Percentiles rank a stretch among this genome's conserved stretches.
phyloP scores from a whole-genome alignment of 2,113 vertebrate genomes.

The Synodontis membranacea region DNA sequence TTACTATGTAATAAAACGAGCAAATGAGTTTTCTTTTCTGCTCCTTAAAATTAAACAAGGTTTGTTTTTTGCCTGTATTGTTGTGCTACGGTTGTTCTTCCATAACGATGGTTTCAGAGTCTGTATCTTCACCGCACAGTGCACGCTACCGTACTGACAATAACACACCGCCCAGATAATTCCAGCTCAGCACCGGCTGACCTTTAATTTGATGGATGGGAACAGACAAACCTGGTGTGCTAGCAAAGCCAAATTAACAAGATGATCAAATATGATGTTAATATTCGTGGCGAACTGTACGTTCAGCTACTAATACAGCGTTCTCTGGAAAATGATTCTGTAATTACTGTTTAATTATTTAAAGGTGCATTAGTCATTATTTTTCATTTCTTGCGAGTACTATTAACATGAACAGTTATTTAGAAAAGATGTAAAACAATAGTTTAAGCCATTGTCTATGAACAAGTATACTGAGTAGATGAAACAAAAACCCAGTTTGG shows the following conservation, averaged over 20 bases:
- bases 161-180: not conserved
- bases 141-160: not conserved
- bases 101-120: not conserved
- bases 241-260: not conserved
- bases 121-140: not conserved
- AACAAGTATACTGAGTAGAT: not conserved
- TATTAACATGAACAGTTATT: not conserved
- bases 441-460: not conserved
- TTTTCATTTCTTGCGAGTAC: not conserved
- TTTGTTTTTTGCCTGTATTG: constrained; percentile 48
- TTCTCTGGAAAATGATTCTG: not conserved
- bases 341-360: not conserved
- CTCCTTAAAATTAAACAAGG: constrained; percentile 64
- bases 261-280: not conserved
- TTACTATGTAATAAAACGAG: constrained; percentile 70
- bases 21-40: constrained; percentile 65
- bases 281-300: too few relatives aligned
- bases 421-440: not conserved
- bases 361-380: not conserved
- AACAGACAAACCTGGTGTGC: not conserved
- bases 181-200: not conserved
- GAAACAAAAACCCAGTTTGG: not conserved
- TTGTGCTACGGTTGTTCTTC: not conserved
- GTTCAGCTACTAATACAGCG: not conserved
- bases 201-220: not conserved